These are phyloP conservation scores for Lydus trimaculatus DNA, from an alignment of 2,888 invertebrate genomes.

Conservation along the genomic window DNA sequence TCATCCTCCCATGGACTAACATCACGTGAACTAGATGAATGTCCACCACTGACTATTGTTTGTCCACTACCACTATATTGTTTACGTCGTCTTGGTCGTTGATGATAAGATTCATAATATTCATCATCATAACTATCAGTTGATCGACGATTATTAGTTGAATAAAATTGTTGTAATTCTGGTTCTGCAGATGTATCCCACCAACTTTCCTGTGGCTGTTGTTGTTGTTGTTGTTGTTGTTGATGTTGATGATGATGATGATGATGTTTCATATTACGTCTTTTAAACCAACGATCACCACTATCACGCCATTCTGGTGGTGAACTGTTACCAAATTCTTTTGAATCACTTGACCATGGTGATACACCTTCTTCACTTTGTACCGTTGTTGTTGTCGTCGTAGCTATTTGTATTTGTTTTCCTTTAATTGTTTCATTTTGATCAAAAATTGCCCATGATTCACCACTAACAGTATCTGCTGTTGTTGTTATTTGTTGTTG, in stretches of 20 bases:
- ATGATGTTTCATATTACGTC: constrained; percentile 49
- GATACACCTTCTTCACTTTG: constrained; percentile 67
- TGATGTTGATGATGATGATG: too few species aligned
- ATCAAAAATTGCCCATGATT: constrained; percentile 67
- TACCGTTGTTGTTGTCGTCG: constrained; percentile 24
- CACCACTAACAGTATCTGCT: constrained; percentile 56
- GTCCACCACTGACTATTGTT: constrained; percentile 47
- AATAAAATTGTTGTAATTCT: constrained; percentile 53
- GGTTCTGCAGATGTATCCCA: constrained; percentile 60
- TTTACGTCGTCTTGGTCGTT: constrained; percentile 52
- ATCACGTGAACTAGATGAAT: constrained; percentile 77
- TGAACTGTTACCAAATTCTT: constrained; percentile 64
- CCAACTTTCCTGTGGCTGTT: constrained; percentile 60
- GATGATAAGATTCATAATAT: constrained; percentile 58
- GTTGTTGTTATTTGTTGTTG: constrained; percentile 44
- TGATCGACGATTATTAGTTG: constrained; percentile 55
- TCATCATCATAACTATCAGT: constrained; percentile 60
- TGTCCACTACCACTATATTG: constrained; percentile 48
- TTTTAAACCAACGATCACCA: constrained; percentile 55
- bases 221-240: constrained; percentile 26
- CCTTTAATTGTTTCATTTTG: constrained; percentile 55
- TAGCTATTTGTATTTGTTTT: constrained; percentile 36
- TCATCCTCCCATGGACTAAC: constrained; percentile 83
- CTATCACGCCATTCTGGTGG: constrained; percentile 63
- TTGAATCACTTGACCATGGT: constrained; percentile 81